Base-by-base conservation (phyloP, 92 coral and sea anemone species). In the Heliopora coerulea region DNA sequence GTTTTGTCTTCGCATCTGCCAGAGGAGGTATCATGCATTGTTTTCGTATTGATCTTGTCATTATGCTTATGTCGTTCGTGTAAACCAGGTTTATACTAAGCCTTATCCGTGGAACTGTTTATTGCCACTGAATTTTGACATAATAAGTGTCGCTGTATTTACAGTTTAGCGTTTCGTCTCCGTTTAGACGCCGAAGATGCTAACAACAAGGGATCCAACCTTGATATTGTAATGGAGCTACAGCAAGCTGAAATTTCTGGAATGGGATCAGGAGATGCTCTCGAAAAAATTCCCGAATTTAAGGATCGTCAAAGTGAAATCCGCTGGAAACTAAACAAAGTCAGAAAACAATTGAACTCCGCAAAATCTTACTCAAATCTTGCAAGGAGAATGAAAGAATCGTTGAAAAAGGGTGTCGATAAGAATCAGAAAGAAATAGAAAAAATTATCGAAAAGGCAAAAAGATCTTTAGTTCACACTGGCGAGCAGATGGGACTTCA, bases 401-500 rank as follows among this genome's bases (percentile, higher is more conserved):
- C 76, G 19, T 62, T 75, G 37, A 73, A 87, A 60, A 65, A 62
- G 4, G 62, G 70, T 17, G 80, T 75, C 3, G 77, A 80, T 27
- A 67, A 72, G 33, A 76, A 82, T 21, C 86, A 84, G 31, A 77
- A 57, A 26, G 82, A 76, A 35, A 91, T 91, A 8, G 88, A 82
- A 50, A 81, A 85, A 49, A 83, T 91, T n/a, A 91, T 91, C 30
- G 57, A 78, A 12, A 89, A 83, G 46, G 96, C 97, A 12, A 92
- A 91, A 37, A 68, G 65, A 26, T 91, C 88, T 19, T 57, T 91
- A 37, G 83, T 91, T 18, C 88, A 87, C 69, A 85, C 97, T 15
- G 97, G 97, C 21, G 97, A 91, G 49, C 86, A 79, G 40, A 83
- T 91, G 90, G 97, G 97, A 25, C 86, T 91, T 5, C 91, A 91